A percentile compares a stretch with the other conserved stretches of the same genome.
phyloP scores from a whole-genome alignment of 2,113 vertebrate genomes.

The Sylvia atricapilla region DNA sequence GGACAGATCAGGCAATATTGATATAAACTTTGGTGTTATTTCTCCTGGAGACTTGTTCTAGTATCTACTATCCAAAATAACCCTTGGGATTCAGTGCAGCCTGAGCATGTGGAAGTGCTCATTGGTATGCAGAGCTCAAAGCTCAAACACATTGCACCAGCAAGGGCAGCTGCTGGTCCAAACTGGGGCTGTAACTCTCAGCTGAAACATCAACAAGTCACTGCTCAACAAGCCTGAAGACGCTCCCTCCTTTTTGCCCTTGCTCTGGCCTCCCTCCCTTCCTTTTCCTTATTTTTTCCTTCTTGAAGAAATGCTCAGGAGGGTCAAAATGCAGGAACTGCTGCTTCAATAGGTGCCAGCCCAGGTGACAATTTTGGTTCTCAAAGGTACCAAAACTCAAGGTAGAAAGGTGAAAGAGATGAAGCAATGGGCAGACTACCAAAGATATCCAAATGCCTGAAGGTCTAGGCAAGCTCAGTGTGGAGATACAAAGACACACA shows the following conservation, averaged over 20 bases:
- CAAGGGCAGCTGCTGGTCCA: background rate
- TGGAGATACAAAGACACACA: background rate
- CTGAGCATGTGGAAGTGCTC: background rate
- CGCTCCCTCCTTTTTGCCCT: background rate
- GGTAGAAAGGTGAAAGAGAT: background rate
- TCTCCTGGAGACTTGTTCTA: background rate
- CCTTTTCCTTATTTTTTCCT: background rate
- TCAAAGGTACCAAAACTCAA: no score
- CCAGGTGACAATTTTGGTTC: background rate
- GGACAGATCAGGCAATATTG: background rate
- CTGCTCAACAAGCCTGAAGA: background rate
- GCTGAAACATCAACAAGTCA: background rate
- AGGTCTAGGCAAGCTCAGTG: background rate
- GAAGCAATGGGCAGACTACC: background rate
- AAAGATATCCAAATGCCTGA: background rate
- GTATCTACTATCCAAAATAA: background rate
- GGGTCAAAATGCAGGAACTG: background rate
- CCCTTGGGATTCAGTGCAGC: background rate
- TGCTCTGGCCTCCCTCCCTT: background rate
- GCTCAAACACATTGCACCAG: background rate
- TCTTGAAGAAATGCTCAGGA: background rate
- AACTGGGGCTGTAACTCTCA: background rate
- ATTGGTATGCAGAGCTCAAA: background rate
- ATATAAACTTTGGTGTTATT: background rate
- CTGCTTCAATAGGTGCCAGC: background rate